Percentiles rank a stretch among this genome's conserved stretches.
Conservation (phyloP, 2,797 vertebrate species). For the Crax fasciolata region DNA sequence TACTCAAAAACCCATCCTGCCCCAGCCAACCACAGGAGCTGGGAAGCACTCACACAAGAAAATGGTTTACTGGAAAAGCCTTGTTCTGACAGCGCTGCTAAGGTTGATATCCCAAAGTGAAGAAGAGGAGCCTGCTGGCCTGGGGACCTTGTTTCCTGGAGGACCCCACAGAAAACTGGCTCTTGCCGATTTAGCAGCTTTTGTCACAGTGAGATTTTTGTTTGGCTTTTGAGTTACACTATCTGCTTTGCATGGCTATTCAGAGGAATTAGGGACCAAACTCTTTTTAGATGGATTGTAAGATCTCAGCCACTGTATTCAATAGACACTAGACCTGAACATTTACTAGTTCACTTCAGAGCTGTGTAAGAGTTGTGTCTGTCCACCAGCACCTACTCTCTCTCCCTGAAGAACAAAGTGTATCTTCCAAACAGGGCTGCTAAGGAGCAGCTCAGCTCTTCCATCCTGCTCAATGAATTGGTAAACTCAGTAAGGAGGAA, state of each 20-base stretch:
- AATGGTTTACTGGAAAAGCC: not conserved
- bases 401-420: not conserved
- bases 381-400: not conserved
- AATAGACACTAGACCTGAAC: not conserved
- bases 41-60: not conserved
- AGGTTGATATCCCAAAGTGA: not conserved
- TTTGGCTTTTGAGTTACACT: not conserved
- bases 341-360: not conserved
- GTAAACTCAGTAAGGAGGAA: not conserved
- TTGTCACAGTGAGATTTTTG: accelerated
- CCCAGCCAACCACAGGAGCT: not conserved
- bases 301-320: not conserved
- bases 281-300: not conserved
- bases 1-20: not conserved
- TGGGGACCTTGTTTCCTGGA: not conserved
- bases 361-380: accelerated
- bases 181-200: not conserved
- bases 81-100: not conserved
- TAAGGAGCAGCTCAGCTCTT: not conserved
- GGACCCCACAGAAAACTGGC: not conserved
- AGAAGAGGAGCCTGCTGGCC: not conserved
- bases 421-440: not conserved
- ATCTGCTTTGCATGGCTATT: not conserved
- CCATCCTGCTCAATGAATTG: not conserved
- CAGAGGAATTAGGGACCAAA: not conserved